Evolutionary conservation across 2,797 vertebrate species (phyloP), one percentile per base, ranked within the genome.

Genomic region (Okamejei kenojei): DNA sequence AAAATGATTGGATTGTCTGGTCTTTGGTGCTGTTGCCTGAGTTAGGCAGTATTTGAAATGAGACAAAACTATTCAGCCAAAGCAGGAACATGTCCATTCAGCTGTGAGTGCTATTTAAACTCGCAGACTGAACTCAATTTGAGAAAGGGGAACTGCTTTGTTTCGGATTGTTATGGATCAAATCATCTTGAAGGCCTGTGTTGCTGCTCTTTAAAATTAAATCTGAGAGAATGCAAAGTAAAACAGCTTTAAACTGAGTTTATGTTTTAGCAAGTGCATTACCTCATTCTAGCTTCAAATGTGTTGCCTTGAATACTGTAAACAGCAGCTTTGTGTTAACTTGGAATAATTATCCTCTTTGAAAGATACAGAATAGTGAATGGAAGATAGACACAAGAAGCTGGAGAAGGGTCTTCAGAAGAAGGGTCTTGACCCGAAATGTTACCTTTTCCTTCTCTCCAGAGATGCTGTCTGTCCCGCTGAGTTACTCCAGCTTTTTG

Each of bases 91-190:
- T 35, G 17, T 17, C 71, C 21, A 3, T 63, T 65, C 29, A n/a
- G 1, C 82, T 8, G 3, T 63, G 19, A n/a, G 35, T 63, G 84
- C n/a, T 32, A 88, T 68, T 88, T 88, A 88, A 88, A 68, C 84
- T 88, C 35, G 35, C 77, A 78, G 13, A 2, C 32, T 78, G 77
- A 32, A 21, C 81, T 32, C 26, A 23, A 74, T 45, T 92, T 92
- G 68, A 74, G 90, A 71, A 92, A 92, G 90, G 84, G 90, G 71
- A 92, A 92, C 45, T 74, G 15, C 38, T 92, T 91, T 74, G 68
- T 92, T 92, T 71, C 71, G 38, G 90, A 54, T 76, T 92, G 63
- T 65, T 63, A 15, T 73, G 88, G 35, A 90, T 73, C 38, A 19
- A 71, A n/a, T 10, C 63, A 38, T 73, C 38, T 35, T 10, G 8